These are phyloP conservation scores for Drosophila suzukii DNA, from an alignment of 1,140 invertebrate genomes.

Conservation along the genomic window DNA sequence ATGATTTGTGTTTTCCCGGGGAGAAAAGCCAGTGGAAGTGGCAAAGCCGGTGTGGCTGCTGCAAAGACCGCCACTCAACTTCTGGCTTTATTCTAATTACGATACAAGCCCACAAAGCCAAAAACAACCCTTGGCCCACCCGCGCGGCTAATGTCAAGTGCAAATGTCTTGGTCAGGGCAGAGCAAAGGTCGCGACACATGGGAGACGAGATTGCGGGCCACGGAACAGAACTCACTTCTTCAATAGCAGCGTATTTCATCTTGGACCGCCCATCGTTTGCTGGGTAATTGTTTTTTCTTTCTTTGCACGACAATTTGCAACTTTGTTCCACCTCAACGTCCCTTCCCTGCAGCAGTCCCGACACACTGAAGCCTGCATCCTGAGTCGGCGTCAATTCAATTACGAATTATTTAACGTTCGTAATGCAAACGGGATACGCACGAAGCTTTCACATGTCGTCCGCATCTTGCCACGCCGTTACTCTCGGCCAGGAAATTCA, in stretches of 20 bases:
- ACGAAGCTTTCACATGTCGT: constrained; percentile 51
- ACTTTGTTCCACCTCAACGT: constrained; percentile 12
- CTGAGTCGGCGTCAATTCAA: constrained; percentile 76
- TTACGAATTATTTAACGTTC: constrained; percentile 66
- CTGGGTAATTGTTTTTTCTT: constrained; percentile 76
- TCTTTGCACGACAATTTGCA: constrained; percentile 52
- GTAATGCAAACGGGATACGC: constrained; percentile 44
- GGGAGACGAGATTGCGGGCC: constrained; percentile 6
- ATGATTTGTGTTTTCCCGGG: constrained; percentile 24
- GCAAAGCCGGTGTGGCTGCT: constrained; percentile 10
- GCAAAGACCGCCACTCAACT: constrained; percentile 62
- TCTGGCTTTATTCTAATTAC: constrained; percentile 75
- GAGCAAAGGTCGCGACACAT: constrained; percentile 41
- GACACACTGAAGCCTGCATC: constrained; percentile 43
- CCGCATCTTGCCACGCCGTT: constrained; percentile 10
- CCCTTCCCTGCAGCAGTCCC: neutral
- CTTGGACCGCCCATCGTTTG: constrained; percentile 63
- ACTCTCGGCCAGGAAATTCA: constrained; percentile 60
- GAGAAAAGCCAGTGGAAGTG: constrained; percentile 21
- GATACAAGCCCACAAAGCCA: constrained; percentile 37
- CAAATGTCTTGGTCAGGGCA: constrained; percentile 56
- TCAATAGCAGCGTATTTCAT: constrained; percentile 29
- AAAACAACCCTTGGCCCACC: constrained; percentile 47
- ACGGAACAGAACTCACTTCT: constrained; percentile 12
- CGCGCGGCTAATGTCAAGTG: constrained; percentile 69